Base-by-base conservation (phyloP, 1,140 invertebrate genomes). In the Phenacoccus solenopsis region DNA sequence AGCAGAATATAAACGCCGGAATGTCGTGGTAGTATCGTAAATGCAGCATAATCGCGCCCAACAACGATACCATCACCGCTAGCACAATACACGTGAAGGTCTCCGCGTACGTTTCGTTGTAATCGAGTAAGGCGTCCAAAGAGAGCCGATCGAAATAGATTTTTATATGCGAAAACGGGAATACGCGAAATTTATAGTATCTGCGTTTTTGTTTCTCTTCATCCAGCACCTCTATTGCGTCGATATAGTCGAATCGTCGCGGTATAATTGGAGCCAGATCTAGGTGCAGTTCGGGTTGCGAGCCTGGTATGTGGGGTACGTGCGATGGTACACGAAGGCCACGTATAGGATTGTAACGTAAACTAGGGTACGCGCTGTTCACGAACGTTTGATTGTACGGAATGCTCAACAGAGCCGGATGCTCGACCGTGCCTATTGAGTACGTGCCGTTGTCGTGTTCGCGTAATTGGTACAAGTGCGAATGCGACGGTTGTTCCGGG, bases 1-100 rank as follows among this genome's bases (percentile, higher is more conserved):
- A 93, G 81, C 96, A 98, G 78, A 99, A 96, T 72, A 97, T 82
- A 79, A 98, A 94, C 4, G 96, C 90, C 74, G 88, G 90, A 35
- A 98, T 85, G 78, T 99, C 96, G 74, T 87, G 86, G 80, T 96
- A 98, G 77, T 96, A 91, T 28, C 89, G 87, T 32, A 87, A 82
- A 74, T 90, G 87, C 1, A 99, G 82, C 16, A 98, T 83, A 49
- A 90, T 78, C 0, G 93, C 86, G 0, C 95, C 94, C 49, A 98
- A 79, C 57, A 91, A 84, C 0, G 91, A 88, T 0, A 98, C 95
- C 49, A 87, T 75, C n/a, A 93, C 83, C 0, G 94, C 93, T 57
- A 99, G 80, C 7, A 94, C 73, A 64, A 94, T 88, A 4, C 92
- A 90, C 30, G 94, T 78, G 12, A 91, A 78, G n/a, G 90, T 90